Conservation (phyloP, 2,113 vertebrate species). For the Microtus montanus region DNA sequence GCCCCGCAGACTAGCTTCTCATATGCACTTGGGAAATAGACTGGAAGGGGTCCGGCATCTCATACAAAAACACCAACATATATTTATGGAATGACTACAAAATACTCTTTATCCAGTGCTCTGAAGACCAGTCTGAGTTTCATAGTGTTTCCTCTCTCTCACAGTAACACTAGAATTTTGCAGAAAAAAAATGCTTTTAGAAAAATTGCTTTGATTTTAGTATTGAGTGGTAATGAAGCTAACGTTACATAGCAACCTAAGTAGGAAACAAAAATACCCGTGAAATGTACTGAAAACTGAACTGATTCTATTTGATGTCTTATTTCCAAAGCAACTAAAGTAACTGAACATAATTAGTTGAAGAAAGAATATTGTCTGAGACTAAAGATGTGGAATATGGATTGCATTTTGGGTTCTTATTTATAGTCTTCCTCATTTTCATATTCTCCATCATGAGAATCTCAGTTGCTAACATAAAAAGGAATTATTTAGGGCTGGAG, state of each 20-base stretch:
- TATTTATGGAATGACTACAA: background rate
- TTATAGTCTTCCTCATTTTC: background rate
- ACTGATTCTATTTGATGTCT: background rate
- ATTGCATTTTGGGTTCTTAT: background rate
- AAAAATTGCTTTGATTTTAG: slow-evolving; percentile 25
- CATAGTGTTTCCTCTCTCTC: background rate
- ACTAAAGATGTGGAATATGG: background rate
- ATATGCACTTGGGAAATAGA: background rate
- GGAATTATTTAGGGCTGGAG: background rate
- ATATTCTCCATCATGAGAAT: background rate
- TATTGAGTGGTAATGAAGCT: background rate
- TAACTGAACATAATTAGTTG: background rate
- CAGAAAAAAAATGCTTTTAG: background rate
- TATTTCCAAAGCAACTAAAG: slow-evolving; percentile 43
- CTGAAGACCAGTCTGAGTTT: slow-evolving; percentile 4
- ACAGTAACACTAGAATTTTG: background rate
- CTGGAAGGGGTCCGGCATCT: background rate
- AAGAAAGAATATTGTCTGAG: slow-evolving; percentile 3
- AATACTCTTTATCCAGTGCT: background rate
- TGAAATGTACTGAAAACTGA: background rate
- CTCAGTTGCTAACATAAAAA: background rate
- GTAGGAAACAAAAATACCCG: background rate
- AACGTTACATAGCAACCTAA: background rate
- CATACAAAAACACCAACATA: background rate
- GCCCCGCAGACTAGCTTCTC: background rate